phyloP scores from a whole-genome alignment of 2,797 vertebrate species.

The Prunella strophiata region DNA sequence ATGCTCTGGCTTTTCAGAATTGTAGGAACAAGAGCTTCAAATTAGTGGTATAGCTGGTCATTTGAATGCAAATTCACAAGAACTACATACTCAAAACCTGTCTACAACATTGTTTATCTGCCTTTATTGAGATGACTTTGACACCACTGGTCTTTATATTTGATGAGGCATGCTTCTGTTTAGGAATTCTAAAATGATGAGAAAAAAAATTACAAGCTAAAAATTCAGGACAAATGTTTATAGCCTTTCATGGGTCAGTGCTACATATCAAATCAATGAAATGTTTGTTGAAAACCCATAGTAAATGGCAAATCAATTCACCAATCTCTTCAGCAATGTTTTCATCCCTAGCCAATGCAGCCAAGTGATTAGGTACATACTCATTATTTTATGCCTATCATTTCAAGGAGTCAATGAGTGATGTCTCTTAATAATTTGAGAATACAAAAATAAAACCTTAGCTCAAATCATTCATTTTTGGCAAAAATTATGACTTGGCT shows the following conservation, averaged over 20 bases:
- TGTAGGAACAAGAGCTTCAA: slow-evolving; percentile 12
- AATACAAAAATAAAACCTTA: not conserved
- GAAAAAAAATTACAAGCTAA: slow-evolving; percentile 18
- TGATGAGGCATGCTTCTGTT: not conserved
- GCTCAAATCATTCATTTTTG: not conserved
- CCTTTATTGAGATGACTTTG: slow-evolving; percentile 9
- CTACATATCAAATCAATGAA: slow-evolving; percentile 71
- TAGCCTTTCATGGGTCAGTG: slow-evolving; percentile 67
- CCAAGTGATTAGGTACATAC: slow-evolving; percentile 63
- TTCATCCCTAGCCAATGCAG: slow-evolving; percentile 67
- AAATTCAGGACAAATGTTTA: slow-evolving; percentile 59
- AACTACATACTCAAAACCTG: slow-evolving; percentile 18
- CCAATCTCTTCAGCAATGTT: slow-evolving; percentile 66
- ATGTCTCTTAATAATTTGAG: slow-evolving; percentile 1
- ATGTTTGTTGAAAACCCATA: slow-evolving; percentile 71
- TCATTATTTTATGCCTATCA: slow-evolving; percentile 66
- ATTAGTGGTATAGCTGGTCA: slow-evolving; percentile 7
- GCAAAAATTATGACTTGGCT: not conserved
- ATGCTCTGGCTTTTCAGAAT: slow-evolving; percentile 21
- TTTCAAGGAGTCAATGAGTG: slow-evolving; percentile 35
- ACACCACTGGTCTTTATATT: slow-evolving; percentile 32
- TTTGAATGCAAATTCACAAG: slow-evolving; percentile 52
- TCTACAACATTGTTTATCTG: not conserved
- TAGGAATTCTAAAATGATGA: slow-evolving; percentile 18
- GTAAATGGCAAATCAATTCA: slow-evolving; percentile 77